Conservation (phyloP, 2,888 invertebrate genomes). For the Calameuta filiformis region DNA sequence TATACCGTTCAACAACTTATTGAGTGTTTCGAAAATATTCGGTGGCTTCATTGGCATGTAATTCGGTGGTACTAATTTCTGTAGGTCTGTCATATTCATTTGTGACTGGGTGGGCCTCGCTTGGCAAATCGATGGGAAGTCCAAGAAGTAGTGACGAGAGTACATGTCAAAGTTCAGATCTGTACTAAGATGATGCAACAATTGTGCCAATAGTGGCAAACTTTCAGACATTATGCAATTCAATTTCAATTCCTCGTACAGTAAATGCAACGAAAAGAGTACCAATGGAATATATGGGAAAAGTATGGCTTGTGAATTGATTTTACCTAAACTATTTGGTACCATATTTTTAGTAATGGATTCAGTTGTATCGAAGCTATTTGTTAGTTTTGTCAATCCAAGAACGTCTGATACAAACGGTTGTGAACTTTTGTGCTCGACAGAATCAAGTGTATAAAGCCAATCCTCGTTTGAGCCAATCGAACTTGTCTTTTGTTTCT, state of each 20-base stretch:
- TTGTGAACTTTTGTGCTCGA: conserved; percentile 69
- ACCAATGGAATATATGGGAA: conserved; percentile 81
- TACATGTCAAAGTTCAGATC: conserved; percentile 81
- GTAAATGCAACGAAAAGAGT: conserved; percentile 84
- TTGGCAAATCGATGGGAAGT: conserved; percentile 77
- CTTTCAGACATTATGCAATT: conserved; percentile 78
- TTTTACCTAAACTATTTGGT: conserved; percentile 55
- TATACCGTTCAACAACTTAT: conserved; percentile 71
- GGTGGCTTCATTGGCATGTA: conserved; percentile 76
- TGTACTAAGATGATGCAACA: conserved; percentile 80
- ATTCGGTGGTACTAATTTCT: conserved; percentile 72
- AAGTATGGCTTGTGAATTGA: conserved; percentile 75
- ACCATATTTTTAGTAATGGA: conserved; percentile 22
- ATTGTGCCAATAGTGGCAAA: conserved; percentile 75
- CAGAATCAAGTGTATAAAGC: conserved; percentile 75
- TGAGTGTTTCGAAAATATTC: conserved; percentile 78
- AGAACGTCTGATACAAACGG: conserved; percentile 66
- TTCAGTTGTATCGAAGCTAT: conserved; percentile 18
- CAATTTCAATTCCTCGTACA: conserved; percentile 92
- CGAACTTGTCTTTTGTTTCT: conserved; percentile 83
- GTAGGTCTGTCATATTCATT: conserved; percentile 70
- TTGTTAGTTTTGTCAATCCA: conserved; percentile 55
- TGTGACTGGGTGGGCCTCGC: conserved; percentile 66
- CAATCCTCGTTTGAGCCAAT: conserved; percentile 86
- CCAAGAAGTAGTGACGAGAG: conserved; percentile 84